Percentiles rank a stretch among this genome's conserved stretches.
phyloP scores from a whole-genome alignment of 2,888 invertebrate genomes.

The Trimorus sp. region DNA sequence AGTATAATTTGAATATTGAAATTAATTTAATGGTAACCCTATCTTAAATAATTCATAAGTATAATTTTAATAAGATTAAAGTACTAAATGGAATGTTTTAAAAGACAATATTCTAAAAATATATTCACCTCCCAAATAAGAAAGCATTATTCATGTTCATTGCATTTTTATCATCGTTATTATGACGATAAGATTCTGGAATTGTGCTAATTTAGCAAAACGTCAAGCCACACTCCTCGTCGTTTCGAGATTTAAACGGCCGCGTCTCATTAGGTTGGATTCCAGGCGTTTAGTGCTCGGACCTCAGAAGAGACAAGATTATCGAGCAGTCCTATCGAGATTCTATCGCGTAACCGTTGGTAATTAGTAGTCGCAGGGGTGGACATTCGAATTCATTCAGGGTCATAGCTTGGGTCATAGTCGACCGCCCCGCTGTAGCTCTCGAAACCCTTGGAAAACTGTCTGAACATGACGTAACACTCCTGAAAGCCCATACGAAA shows the following conservation, averaged over 20 bases:
- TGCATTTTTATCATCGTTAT: too few relatives aligned
- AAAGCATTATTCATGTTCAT: too few relatives aligned
- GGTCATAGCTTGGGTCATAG: conserved; percentile 65
- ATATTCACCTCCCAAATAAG: too few relatives aligned
- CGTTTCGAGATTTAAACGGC: conserved; percentile 25
- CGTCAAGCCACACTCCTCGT: background rate
- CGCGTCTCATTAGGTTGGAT: conserved; percentile 76
- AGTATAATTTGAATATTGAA: too few relatives aligned
- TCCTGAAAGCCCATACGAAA: conserved; percentile 73
- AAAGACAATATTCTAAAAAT: too few relatives aligned
- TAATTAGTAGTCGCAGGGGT: conserved; percentile 76
- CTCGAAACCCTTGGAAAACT: conserved; percentile 76
- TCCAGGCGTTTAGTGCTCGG: conserved; percentile 72
- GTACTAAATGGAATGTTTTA: too few relatives aligned
- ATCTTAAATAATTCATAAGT: too few relatives aligned
- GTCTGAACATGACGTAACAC: conserved; percentile 81
- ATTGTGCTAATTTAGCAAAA: background rate
- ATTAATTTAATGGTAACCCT: too few relatives aligned
- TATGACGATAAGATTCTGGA: background rate
- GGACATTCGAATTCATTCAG: conserved; percentile 80
- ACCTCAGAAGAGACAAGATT: conserved; percentile 59
- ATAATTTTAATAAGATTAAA: too few relatives aligned
- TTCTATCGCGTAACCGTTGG: conserved; percentile 70
- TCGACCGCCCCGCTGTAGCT: conserved; percentile 66
- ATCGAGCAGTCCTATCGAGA: conserved; percentile 69